These are phyloP conservation scores for Phylloscopus whistleri DNA, from an alignment of 2,113 vertebrate species.

Conservation along the genomic window DNA sequence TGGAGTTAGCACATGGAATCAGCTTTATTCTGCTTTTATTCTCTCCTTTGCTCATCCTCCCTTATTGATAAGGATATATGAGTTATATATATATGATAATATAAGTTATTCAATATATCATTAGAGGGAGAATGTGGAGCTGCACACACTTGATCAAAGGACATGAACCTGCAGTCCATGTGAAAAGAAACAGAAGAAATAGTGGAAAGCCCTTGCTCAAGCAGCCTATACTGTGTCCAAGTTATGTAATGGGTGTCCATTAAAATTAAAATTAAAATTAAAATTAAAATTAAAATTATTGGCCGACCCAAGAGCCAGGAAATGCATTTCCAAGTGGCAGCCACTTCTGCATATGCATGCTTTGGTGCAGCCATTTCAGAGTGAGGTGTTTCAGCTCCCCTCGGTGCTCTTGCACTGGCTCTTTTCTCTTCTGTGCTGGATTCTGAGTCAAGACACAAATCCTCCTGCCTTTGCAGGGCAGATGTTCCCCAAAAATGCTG, in stretches of 20 bases:
- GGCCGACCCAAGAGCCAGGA: background rate
- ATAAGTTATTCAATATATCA: background rate
- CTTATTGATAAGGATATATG: background rate
- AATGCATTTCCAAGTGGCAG: background rate
- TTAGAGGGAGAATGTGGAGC: background rate
- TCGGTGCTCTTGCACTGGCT: background rate
- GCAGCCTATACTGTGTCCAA: accelerated
- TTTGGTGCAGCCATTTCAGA: background rate
- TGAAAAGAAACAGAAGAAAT: background rate
- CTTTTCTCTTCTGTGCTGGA: background rate
- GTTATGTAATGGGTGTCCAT: background rate
- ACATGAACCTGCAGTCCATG: background rate
- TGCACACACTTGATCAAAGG: background rate
- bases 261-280: background rate
- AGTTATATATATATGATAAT: no score
- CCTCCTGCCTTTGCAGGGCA: background rate
- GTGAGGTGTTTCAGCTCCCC: background rate
- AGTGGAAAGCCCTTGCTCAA: background rate
- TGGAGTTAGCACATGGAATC: background rate
- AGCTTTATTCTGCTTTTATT: background rate
- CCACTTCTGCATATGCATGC: background rate
- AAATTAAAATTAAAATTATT: background rate
- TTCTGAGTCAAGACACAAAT: background rate
- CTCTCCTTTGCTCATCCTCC: background rate
- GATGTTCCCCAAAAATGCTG: background rate